A percentile compares a stretch with the other conserved stretches of the same genome.
These are phyloP conservation scores for Rosalia funebris DNA, from an alignment of 2,888 invertebrate genomes.

Conservation along the genomic window DNA sequence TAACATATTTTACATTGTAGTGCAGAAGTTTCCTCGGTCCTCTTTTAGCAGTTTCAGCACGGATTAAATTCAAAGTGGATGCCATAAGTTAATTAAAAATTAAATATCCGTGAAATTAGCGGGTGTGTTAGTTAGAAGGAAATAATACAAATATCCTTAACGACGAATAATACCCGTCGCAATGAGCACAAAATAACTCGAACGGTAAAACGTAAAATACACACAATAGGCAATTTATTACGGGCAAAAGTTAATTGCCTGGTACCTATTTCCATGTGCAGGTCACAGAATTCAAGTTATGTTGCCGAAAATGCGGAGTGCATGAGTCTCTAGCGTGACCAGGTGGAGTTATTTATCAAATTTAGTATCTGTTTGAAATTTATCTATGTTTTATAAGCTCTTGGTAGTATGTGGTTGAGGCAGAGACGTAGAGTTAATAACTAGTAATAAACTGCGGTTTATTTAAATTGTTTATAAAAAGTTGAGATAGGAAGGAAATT, in stretches of 20 bases:
- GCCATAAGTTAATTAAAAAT: constrained; percentile 27
- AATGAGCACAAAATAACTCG: constrained; percentile 13
- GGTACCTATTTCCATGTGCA: constrained; percentile 16
- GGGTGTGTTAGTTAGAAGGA: constrained; percentile 22
- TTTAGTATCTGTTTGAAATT: constrained; percentile 47
- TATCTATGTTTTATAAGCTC: too few relatives aligned
- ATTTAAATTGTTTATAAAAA: too few relatives aligned
- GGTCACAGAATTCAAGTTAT: constrained; percentile 28
- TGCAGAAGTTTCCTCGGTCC: constrained; percentile 1
- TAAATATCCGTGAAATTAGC: constrained; percentile 34
- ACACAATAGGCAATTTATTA: constrained; percentile 23
- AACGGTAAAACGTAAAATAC: constrained; percentile 24
- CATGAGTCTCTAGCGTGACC: constrained; percentile 42
- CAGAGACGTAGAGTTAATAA: neutral
- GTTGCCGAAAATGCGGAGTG: constrained; percentile 11
- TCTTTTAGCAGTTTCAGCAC: neutral
- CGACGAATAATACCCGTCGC: constrained; percentile 17
- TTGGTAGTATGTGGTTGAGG: constrained; percentile 31
- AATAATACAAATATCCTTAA: constrained; percentile 24
- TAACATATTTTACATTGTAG: neutral
- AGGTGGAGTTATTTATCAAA: constrained; percentile 46
- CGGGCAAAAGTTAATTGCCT: constrained; percentile 18
- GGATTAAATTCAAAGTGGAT: neutral
- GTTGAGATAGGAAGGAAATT: too few relatives aligned
- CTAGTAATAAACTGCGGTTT: neutral